phyloP scores from a whole-genome alignment of 2,113 vertebrate species.

The Dissostichus mawsoni region DNA sequence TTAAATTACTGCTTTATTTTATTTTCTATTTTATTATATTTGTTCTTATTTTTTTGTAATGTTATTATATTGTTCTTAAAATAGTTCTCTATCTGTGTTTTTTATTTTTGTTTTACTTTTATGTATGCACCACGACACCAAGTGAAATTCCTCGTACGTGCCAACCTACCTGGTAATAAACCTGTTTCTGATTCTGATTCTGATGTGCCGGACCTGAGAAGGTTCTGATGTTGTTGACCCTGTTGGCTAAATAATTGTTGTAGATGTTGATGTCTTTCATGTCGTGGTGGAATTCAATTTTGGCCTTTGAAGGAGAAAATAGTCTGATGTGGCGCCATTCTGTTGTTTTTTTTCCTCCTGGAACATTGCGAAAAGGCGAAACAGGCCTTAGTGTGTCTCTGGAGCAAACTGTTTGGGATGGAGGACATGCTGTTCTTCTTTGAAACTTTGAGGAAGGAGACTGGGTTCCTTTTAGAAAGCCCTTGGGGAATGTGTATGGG shows the following conservation, averaged over 20 bases:
- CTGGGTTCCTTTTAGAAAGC: conserved; percentile 69
- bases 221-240: conserved; percentile 34
- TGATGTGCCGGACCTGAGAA: conserved; percentile 19
- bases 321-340: conserved; percentile 56
- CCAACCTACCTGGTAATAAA: too few species aligned
- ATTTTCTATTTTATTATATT: too few species aligned
- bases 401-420: conserved; percentile 44
- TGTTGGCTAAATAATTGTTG: conserved; percentile 21
- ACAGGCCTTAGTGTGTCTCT: conserved; percentile 52
- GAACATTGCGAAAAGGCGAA: conserved; percentile 44
- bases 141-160: too few species aligned
- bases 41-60: too few species aligned
- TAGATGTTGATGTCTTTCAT: conserved; percentile 29
- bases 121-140: too few species aligned
- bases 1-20: too few species aligned
- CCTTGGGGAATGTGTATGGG: conserved; percentile 65
- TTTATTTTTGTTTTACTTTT: too few species aligned
- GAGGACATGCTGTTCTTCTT: conserved; percentile 61
- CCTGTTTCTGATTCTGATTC: too few species aligned
- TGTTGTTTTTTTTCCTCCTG: conserved; percentile 60
- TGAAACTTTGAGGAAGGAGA: conserved; percentile 71
- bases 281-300: conserved; percentile 53
- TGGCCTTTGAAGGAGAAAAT: conserved; percentile 55
- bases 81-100: too few species aligned
- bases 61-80: too few species aligned